Percentiles rank a stretch among this genome's conserved stretches.
These are phyloP conservation scores for Anisognathus igniventris DNA, from an alignment of 2,797 vertebrate species.

Conservation along the genomic window DNA sequence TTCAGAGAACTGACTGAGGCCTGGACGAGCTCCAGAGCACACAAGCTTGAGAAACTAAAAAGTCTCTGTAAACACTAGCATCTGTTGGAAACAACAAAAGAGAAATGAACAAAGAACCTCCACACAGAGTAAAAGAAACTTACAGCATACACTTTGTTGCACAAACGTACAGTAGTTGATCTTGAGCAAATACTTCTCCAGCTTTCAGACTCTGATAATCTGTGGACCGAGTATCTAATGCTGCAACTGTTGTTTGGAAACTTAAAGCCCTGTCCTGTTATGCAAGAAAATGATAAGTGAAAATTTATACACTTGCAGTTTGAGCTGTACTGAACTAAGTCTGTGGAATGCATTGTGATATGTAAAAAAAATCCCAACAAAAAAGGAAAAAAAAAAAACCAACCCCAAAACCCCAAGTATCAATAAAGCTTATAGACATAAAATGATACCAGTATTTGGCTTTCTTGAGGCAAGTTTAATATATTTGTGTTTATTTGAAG, in stretches of 20 bases:
- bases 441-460: slow-evolving; percentile 43
- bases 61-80: slow-evolving; percentile 82
- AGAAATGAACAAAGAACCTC: slow-evolving; percentile 59
- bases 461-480: slow-evolving; percentile 34
- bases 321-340: slow-evolving; percentile 86
- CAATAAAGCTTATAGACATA: slow-evolving; percentile 98
- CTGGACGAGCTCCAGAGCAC: slow-evolving; percentile 75
- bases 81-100: slow-evolving; percentile 68
- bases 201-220: slow-evolving; percentile 79
- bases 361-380: slow-evolving; percentile 68
- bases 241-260: slow-evolving; percentile 85
- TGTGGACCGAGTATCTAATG: slow-evolving; percentile 85
- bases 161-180: slow-evolving; percentile 76
- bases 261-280: slow-evolving; percentile 86
- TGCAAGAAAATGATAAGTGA: slow-evolving; percentile 88
- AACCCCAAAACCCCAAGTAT: slow-evolving; percentile 74
- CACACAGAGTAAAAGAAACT: slow-evolving; percentile 39
- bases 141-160: slow-evolving; percentile 75
- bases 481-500: not conserved
- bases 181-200: slow-evolving; percentile 79
- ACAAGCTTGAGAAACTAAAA: slow-evolving; percentile 81
- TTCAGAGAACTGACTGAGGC: slow-evolving; percentile 66
- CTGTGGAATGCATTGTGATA: slow-evolving; percentile 98
- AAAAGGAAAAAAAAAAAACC: not conserved
- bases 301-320: slow-evolving; percentile 86